These are phyloP conservation scores for Benthosema pterotum DNA, from an alignment of 2,797 vertebrate species.

Conservation along the genomic window DNA sequence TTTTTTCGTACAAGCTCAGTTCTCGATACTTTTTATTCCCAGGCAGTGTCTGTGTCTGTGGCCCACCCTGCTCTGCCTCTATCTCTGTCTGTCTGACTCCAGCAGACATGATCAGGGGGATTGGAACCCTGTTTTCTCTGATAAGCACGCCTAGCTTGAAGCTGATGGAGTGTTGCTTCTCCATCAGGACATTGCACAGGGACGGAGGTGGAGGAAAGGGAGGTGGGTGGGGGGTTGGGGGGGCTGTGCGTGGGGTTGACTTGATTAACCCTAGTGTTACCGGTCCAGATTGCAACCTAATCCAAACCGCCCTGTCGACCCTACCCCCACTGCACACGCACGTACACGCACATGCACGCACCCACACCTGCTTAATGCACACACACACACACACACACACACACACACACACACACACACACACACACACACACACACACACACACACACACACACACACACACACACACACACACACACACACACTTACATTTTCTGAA, in stretches of 20 bases:
- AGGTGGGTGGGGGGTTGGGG: background rate
- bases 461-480: constrained; percentile 9
- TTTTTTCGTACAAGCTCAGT: no score
- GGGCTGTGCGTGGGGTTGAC: background rate
- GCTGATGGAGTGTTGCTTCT: constrained; percentile 60
- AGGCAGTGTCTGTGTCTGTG: no score
- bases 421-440: constrained; percentile 27
- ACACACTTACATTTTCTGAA: background rate
- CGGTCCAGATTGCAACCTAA: background rate
- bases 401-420: background rate
- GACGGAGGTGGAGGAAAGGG: constrained; percentile 12
- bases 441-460: constrained; percentile 19
- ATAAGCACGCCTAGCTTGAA: constrained; percentile 58
- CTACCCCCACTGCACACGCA: background rate
- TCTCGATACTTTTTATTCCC: no score
- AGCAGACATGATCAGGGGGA: constrained; percentile 52
- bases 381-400: no score
- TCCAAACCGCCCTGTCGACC: background rate
- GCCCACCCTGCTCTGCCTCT: constrained; percentile 14
- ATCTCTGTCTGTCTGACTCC: constrained; percentile 35
- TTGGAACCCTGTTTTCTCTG: constrained; percentile 50
- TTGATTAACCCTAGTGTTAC: background rate
- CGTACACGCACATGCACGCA: no score
- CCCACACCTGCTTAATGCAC: no score
- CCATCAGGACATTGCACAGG: constrained; percentile 45